Percentiles rank a stretch among this genome's conserved stretches.
Evolutionary conservation across 1,140 invertebrate genomes (phyloP).

Genomic region (Drosophila serrata): DNA sequence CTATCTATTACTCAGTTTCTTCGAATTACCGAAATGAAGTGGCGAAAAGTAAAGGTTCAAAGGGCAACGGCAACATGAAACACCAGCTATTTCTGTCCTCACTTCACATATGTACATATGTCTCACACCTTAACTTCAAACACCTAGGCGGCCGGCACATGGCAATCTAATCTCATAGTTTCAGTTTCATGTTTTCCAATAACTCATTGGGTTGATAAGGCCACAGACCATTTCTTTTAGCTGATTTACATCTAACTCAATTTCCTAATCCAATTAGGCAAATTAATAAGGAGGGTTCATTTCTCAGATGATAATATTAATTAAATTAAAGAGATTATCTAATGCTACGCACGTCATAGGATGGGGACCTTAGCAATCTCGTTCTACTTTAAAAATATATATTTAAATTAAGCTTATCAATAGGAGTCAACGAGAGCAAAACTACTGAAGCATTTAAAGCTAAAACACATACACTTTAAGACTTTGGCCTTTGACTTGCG

Average conservation of each 20-base stretch:
- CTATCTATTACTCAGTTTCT: constrained; percentile 4
- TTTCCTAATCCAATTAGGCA: constrained; percentile 54
- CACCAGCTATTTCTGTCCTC: constrained; percentile 59
- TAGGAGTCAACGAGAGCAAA: constrained; percentile 1
- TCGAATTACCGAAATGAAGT: constrained; percentile 5
- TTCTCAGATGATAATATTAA: neutral
- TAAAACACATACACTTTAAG: constrained; percentile 11
- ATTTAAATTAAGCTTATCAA: constrained; percentile 34
- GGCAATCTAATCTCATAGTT: constrained; percentile 66
- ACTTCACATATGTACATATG: constrained; percentile 5
- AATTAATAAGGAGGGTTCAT: constrained; percentile 5
- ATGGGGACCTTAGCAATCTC: neutral
- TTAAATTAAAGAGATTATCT: constrained; percentile 15
- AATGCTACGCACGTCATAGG: constrained; percentile 7
- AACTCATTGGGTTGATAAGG: constrained; percentile 38
- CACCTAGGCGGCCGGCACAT: constrained; percentile 11
- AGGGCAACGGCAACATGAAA: constrained; percentile 58
- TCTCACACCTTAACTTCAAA: constrained; percentile 17
- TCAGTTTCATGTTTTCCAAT: constrained; percentile 38
- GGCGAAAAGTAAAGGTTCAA: constrained; percentile 46
- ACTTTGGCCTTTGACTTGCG: constrained; percentile 21
- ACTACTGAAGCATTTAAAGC: neutral
- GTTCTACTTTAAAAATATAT: neutral
- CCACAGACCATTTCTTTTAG: constrained; percentile 7
- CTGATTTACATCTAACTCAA: constrained; percentile 23